Conservation (phyloP, 2,797 vertebrate genomes). For the Otus scops region DNA sequence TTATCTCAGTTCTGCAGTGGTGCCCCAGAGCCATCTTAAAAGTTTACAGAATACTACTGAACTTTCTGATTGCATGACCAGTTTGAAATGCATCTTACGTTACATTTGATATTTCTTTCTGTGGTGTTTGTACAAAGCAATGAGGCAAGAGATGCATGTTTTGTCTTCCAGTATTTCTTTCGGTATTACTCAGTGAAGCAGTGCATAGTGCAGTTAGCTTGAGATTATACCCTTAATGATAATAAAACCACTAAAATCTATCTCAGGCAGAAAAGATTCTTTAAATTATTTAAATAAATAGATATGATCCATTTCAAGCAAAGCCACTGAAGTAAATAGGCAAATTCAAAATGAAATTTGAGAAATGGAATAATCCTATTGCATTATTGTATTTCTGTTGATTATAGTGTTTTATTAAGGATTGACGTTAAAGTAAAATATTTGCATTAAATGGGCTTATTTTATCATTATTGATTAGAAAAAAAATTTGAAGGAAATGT, state of each 20-base stretch:
- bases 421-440: not conserved
- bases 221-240: not conserved
- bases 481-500: not conserved
- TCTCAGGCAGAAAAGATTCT: not conserved
- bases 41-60: conserved; percentile 22
- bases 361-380: not conserved
- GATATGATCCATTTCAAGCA: not conserved
- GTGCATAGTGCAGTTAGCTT: not conserved
- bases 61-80: not conserved
- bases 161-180: not conserved
- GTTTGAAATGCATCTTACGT: not conserved
- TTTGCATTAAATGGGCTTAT: not conserved
- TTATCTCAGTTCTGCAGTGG: conserved; percentile 44
- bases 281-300: not conserved
- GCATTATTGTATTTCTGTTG: not conserved
- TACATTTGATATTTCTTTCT: conserved; percentile 58
- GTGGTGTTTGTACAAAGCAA: not conserved
- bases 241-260: not conserved
- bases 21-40: conserved; percentile 47
- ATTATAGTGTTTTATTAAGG: not conserved
- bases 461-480: not conserved
- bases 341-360: not conserved
- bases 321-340: not conserved
- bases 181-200: not conserved
- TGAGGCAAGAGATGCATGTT: not conserved